Evolutionary conservation across 2,113 vertebrate species (phyloP), one percentile per base, ranked within the genome.

Genomic region (Tupaia chinensis): DNA sequence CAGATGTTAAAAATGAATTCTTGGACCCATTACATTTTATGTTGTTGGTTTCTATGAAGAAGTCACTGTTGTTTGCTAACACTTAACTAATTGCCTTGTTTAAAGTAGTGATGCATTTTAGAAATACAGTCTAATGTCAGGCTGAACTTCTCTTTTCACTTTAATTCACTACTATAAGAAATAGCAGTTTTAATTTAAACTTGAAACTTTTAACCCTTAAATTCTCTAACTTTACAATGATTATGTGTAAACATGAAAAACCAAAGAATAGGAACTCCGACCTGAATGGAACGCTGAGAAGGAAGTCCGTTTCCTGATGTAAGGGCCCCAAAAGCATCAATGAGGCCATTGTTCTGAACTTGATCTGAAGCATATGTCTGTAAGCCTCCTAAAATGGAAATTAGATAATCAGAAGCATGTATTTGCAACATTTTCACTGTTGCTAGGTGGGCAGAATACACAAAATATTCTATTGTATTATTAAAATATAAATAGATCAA

Each of bases 291-390:
- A 16, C 91, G 96, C 70, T 98, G 96, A 63, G 93, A 92, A 23
- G 69, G 9, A 89, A 96, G 81, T 95, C 97, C 98, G 72, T 97
- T 98, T 87, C 91, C 91, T 34, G 98, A 97, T 3, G 97, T 97
- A 70, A 99, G 94, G 87, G 97, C 96, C 5, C 97, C 97, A 15
- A 99, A 99, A 12, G 95, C 98, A 79, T 99, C 98, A 27, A 99
- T 93, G 73, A 99, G 97, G 15, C 96, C 95, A 9, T 98, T 98
- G 96, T 97, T 97, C 93, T 98, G 94, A 78, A 88, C 69, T 22
- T 92, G 70, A 95, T 98, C 98, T 27, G 96, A 95, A 74, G 98
- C 97, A 56, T 84, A 83, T 32, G 95, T 97, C 78, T 93, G 95
- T 60, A 97, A 78, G 23, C 98, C 98, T 58, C 98, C 99, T 99